Evolutionary conservation across 2,113 vertebrate species (phyloP).

Genomic region (Clarias macrocephalus): DNA sequence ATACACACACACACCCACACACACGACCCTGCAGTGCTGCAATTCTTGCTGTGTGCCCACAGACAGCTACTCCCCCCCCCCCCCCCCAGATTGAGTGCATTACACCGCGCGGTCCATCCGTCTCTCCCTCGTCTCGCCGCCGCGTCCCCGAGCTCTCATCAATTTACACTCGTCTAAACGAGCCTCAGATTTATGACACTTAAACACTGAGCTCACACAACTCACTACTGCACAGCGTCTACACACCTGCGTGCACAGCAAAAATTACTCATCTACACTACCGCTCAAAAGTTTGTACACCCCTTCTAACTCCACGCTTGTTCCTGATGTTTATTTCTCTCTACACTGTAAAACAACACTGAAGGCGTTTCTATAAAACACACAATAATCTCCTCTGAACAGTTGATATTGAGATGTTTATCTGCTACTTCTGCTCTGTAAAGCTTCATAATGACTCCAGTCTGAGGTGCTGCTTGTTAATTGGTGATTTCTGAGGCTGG

Average conservation of each 20-base stretch:
- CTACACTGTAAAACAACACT: too few relatives aligned
- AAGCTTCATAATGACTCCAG: too few relatives aligned
- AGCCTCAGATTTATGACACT: conserved; percentile 47
- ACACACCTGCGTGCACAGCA: neutral
- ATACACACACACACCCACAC: too few relatives aligned
- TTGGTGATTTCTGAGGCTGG: too few relatives aligned
- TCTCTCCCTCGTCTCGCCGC: conserved; percentile 19
- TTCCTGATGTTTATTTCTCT: too few relatives aligned
- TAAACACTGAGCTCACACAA: conserved; percentile 1
- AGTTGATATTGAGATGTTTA: too few relatives aligned
- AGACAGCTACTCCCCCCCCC: conserved; percentile 54
- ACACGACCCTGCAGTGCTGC: conserved; percentile 37
- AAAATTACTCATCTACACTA: neutral
- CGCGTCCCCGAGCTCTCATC: conserved; percentile 12
- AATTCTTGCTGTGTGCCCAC: conserved; percentile 43
- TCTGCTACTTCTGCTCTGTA: too few relatives aligned
- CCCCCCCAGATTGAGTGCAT: conserved; percentile 46
- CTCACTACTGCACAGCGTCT: neutral
- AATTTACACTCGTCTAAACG: conserved; percentile 50
- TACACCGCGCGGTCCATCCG: conserved; percentile 34
- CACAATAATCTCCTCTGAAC: too few relatives aligned
- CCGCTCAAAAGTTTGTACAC: too few relatives aligned
- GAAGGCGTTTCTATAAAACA: too few relatives aligned
- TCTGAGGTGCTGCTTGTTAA: too few relatives aligned
- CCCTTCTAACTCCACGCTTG: too few relatives aligned